Conservation (phyloP, 2,113 vertebrate genomes). For the Acrocephalus arundinaceus region DNA sequence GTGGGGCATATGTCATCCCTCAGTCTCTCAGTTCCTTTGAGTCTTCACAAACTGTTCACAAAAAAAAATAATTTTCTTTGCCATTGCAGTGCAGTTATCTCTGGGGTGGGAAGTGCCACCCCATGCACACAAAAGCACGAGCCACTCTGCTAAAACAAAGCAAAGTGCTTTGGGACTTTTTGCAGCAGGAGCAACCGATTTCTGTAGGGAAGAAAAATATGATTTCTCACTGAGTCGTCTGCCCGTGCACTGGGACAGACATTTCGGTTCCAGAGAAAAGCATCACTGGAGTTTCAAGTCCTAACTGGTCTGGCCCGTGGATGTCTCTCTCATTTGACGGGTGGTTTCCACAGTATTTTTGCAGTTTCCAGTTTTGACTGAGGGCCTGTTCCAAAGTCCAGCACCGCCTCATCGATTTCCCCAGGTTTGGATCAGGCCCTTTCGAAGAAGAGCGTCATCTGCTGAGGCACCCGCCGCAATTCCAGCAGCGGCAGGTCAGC, state of each 20-base stretch:
- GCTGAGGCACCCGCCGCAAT: not conserved
- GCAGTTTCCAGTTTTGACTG: not conserved
- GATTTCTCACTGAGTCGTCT: not conserved
- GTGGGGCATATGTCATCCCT: not conserved
- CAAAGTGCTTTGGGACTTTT: not conserved
- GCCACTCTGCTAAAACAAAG: not conserved
- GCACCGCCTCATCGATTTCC: not conserved
- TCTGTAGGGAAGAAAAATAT: not conserved
- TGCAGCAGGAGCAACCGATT: not conserved
- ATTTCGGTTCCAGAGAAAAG: not conserved
- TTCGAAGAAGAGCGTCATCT: not conserved
- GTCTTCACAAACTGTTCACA: not conserved
- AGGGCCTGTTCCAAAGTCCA: not conserved
- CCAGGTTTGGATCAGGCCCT: not conserved
- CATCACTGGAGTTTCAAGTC: not conserved
- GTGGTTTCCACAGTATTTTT: not conserved
- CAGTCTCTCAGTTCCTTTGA: not conserved
- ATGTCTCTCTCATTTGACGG: not conserved
- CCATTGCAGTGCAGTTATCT: not conserved
- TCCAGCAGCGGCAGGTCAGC: not conserved
- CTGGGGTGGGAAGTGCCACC: not conserved
- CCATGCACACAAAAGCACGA: rapidly evolving
- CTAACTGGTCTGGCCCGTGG: not conserved
- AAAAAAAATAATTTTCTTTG: not conserved
- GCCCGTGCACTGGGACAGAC: not conserved